Conservation (phyloP, 2,113 vertebrate species). For the Phalacrocorax aristotelis region DNA sequence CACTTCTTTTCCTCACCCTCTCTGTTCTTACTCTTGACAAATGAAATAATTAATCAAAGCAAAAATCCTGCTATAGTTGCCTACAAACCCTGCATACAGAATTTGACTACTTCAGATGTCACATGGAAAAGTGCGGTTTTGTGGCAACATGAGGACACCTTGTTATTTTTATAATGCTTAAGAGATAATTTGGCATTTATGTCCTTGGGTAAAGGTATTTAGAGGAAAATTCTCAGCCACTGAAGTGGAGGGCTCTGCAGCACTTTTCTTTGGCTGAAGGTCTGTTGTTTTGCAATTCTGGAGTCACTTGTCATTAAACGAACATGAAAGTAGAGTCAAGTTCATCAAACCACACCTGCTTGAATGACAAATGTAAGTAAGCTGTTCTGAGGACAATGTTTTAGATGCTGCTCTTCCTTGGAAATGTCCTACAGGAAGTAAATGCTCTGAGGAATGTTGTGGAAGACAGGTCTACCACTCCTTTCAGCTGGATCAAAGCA, state of each 20-base stretch:
- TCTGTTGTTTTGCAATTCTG: not conserved
- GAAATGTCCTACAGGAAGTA: not conserved
- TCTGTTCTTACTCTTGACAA: not conserved
- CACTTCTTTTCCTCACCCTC: not conserved
- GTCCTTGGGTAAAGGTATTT: not conserved
- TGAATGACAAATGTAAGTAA: not conserved
- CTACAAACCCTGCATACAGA: not conserved
- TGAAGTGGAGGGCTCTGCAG: not conserved
- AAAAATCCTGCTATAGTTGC: not conserved
- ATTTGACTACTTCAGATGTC: not conserved
- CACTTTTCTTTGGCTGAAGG: not conserved
- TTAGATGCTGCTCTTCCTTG: not conserved
- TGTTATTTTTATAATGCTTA: not conserved
- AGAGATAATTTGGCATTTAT: not conserved
- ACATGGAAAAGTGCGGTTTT: not conserved
- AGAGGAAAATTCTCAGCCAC: not conserved
- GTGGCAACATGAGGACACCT: not conserved
- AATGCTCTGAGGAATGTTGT: rapidly evolving
- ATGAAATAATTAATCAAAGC: not conserved
- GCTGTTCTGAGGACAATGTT: not conserved
- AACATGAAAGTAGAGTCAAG: not conserved
- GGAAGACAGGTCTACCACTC: not conserved
- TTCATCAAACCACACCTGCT: not conserved
- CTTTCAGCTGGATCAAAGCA: not conserved
- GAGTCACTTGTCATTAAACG: not conserved